Base-by-base conservation (phyloP, 1,140 invertebrate genomes). In the Cherax destructor region DNA sequence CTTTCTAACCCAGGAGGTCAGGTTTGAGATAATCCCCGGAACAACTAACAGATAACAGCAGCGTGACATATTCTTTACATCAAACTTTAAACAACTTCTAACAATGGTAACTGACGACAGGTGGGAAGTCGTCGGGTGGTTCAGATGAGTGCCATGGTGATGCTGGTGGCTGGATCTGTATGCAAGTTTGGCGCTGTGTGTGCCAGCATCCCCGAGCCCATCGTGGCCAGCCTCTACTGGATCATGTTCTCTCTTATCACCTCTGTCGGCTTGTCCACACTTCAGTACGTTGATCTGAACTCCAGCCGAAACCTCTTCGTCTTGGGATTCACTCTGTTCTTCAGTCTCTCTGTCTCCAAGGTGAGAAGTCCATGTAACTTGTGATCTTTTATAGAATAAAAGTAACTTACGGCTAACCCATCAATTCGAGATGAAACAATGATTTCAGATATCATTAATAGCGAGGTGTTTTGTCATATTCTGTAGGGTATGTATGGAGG, bases 121-220 rank as follows among this genome's bases (percentile, higher is more conserved):
- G 97, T 98, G 69, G 97, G 97, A n/a, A n/a, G 97, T 76, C 95
- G 97, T n/a, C 95, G 97, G 86, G 97, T 98, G 10, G 97, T 98
- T 69, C 97, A 98, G 93, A 97, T 96, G 94, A 97, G 97, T 1
- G 97, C 97, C 4, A 92, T 96, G 0, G 94, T 98, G 13, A 98
- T 98, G 97, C 95, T 98, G 1, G 86, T 97, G 0, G 97, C 98
- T 94, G 97, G 97, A 0, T 94, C 97, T 7, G 96, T 98, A 79
- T 96, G n/a, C 72, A 97, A 98, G 94, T 96, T 98, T 93, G 97
- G 97, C 11, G 97, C 97, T n/a, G n/a, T n/a, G n/a, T 0, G 95
- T 98, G 97, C 98, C 78, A 97, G 97, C 85, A 98, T 98, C 86
- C 98, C 98, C n/a, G n/a, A 97, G 94, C 97, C 97, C 0, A 96